Evolutionary conservation across 1,140 invertebrate species (phyloP).

Genomic region (Leptinotarsa lineolata): DNA sequence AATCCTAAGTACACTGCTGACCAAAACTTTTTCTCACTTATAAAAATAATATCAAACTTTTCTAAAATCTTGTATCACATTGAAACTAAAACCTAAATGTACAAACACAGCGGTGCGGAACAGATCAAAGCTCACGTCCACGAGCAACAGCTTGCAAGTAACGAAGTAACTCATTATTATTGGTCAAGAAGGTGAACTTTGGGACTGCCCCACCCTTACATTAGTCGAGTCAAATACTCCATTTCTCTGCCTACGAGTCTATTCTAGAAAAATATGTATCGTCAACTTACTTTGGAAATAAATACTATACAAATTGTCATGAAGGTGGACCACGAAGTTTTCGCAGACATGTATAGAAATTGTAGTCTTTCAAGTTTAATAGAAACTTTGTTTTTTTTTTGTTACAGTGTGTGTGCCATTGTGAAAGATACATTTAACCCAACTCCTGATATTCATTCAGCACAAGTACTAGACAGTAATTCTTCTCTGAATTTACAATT

Average conservation of each 20-base stretch:
- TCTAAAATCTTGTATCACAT: constrained; percentile 28
- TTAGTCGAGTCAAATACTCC: neutral
- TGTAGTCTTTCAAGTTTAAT: too few species aligned
- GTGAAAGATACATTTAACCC: too few species aligned
- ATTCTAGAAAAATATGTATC: constrained; percentile 26
- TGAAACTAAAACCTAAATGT: constrained; percentile 28
- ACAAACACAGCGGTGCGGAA: constrained; percentile 3
- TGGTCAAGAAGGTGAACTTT: neutral
- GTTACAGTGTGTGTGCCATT: too few species aligned
- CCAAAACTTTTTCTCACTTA: constrained; percentile 16
- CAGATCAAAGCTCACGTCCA: neutral
- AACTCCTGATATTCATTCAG: too few species aligned
- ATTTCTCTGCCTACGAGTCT: neutral
- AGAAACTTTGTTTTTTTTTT: too few species aligned
- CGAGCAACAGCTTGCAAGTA: neutral
- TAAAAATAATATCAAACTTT: constrained; percentile 32
- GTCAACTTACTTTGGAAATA: constrained; percentile 19
- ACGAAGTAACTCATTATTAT: neutral
- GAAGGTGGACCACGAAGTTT: neutral
- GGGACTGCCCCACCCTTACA: neutral
- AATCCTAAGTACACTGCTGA: constrained; percentile 28
- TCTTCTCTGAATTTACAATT: too few species aligned
- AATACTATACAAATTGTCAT: constrained; percentile 33
- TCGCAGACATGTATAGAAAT: neutral
- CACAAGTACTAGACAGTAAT: too few species aligned